Evolutionary conservation across 2,888 invertebrate species (phyloP), one percentile per base, ranked within the genome.

Genomic region (Pheosia tremula): DNA sequence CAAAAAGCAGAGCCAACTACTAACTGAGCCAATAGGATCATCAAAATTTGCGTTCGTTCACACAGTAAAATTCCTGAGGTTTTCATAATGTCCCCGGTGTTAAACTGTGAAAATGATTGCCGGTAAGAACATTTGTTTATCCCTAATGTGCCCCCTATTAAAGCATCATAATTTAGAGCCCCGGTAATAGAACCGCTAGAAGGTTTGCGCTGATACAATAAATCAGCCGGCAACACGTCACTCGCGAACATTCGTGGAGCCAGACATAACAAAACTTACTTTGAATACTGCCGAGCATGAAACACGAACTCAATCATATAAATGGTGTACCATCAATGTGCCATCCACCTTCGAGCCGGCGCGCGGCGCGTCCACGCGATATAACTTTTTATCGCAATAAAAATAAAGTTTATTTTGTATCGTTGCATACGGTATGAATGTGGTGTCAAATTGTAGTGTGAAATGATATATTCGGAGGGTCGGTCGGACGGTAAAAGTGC

Each of bases 371-470:
- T 36, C 57, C 58, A 59, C 10, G 57, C 36, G 68, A 69, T 67
- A 65, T 72, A 70, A 71, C 69, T 73, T 70, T 24, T 64, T 81
- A 75, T 39, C 1, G 1, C 24, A 11, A 63, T 57, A 64, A 65
- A 63, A 62, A 75, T 81, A 85, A 66, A 81, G 85, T 82, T 77
- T 74, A 77, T 74, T 80, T 78, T 79, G 9, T 68, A 67, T 75
- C 70, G 71, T 59, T 63, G 72, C 69, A 64, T 82, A 72, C 77
- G 78, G 67, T 72, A 79, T 78, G 77, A 84, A 83, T 83, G 77
- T 83, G 84, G 91, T 87, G 89, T 90, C 84, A 83, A 85, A 86
- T 84, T 73, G 83, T 86, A 87, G 91, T 91, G 91, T 91, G 86
- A 90, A 89, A 90, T 89, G 90, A 89, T 89, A 88, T 89, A 90